phyloP scores from a whole-genome alignment of 2,888 invertebrate species.

The Lysandra bellargus region DNA sequence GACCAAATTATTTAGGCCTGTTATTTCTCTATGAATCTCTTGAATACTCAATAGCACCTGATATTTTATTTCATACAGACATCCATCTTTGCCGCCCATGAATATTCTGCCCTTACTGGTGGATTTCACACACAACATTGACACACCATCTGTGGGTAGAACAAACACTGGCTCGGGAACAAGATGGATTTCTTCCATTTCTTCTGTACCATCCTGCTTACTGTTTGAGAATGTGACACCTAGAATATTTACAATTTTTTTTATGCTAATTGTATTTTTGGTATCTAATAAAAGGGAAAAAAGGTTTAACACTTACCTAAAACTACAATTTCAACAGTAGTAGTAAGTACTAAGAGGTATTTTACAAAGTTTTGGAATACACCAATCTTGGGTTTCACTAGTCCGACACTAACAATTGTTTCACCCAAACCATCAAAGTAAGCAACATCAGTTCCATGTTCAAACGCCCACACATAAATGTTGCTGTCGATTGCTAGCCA shows the following conservation, averaged over 20 bases:
- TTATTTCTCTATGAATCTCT: too few relatives aligned
- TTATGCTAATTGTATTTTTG: background rate
- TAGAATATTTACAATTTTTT: slow-evolving; percentile 40
- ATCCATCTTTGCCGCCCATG: slow-evolving; percentile 96
- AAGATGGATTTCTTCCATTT: slow-evolving; percentile 90
- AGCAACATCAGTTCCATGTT: slow-evolving; percentile 96
- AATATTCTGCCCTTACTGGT: slow-evolving; percentile 94
- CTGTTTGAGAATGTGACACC: slow-evolving; percentile 76
- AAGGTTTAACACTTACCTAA: slow-evolving; percentile 82
- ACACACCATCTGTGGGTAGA: slow-evolving; percentile 92
- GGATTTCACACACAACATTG: slow-evolving; percentile 90
- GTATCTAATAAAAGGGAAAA: background rate
- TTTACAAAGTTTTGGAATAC: slow-evolving; percentile 95
- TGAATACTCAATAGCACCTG: slow-evolving; percentile 79
- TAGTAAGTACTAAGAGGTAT: slow-evolving; percentile 94
- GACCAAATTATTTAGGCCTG: too few relatives aligned
- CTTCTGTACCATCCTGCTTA: slow-evolving; percentile 70
- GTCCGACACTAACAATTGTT: slow-evolving; percentile 95
- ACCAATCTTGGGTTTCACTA: slow-evolving; percentile 92
- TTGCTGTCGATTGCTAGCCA: slow-evolving; percentile 99
- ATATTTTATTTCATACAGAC: slow-evolving; percentile 96
- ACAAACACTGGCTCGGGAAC: slow-evolving; percentile 97
- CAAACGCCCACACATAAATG: slow-evolving; percentile 98
- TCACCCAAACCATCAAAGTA: slow-evolving; percentile 98
- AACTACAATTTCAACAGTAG: slow-evolving; percentile 96